phyloP scores from a whole-genome alignment of 2,888 invertebrate genomes.

The Noctua janthe region DNA sequence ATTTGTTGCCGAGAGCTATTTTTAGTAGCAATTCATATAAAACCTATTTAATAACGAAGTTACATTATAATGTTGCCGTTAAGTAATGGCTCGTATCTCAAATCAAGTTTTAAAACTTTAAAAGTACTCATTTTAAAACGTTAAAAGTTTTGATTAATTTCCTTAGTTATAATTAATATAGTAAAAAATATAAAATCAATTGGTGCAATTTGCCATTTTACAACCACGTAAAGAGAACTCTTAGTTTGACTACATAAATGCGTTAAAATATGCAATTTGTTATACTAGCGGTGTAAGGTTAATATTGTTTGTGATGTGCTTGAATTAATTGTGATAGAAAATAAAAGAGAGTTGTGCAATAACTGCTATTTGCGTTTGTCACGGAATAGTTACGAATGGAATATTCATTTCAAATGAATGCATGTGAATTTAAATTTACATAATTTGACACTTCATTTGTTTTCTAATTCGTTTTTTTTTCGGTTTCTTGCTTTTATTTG shows the following conservation, averaged over 20 bases:
- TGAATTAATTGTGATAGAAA: constrained; percentile 24
- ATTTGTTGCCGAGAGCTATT: neutral
- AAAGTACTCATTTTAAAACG: neutral
- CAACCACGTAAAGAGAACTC: neutral
- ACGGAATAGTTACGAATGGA: constrained; percentile 11
- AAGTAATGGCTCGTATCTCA: neutral
- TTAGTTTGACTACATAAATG: neutral
- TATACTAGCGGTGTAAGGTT: neutral
- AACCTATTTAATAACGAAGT: neutral
- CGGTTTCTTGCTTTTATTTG: neutral
- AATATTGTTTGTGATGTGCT: neutral
- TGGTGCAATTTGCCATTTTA: neutral
- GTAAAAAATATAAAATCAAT: neutral
- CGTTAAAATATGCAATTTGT: neutral
- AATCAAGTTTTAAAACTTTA: neutral
- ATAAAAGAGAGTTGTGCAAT: constrained; percentile 24
- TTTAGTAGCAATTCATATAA: neutral
- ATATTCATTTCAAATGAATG: neutral
- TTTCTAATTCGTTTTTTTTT: neutral
- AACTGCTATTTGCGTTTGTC: neutral
- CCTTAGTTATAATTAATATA: neutral
- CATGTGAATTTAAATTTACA: neutral
- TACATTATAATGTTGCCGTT: neutral
- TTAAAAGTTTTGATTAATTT: neutral
- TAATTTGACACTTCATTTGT: neutral